Base-by-base conservation (phyloP, 2,888 invertebrate species). In the Phortica magna region DNA sequence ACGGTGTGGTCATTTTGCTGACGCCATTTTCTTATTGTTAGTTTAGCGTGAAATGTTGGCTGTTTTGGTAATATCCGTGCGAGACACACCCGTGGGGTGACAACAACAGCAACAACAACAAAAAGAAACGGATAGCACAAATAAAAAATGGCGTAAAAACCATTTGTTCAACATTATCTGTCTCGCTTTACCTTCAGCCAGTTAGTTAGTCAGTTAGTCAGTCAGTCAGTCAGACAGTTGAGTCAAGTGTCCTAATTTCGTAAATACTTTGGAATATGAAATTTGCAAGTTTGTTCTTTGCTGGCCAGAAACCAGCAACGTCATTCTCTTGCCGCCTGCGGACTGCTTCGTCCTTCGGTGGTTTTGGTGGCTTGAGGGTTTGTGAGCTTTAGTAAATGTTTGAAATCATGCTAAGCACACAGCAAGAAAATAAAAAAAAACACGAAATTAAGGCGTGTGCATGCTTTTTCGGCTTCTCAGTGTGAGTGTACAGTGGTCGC, bases 221-320 rank as follows among this genome's bases (percentile, higher is more conserved):
- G 10, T n/a, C 19, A 68, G 68, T 43, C 68, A 68, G 9, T 10
- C 19, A 43, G 68, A 10, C 68, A 43, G 19, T 17, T 31, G 68
- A 43, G 68, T 41, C 19, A 22, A 68, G 19, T 68, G 68, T 68
- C 68, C 68, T 68, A 68, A 68, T 68, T 68, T 68, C 22, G 17
- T 68, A 68, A 68, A 43, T 68, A 39, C 68, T 68, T 19, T 68
- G 39, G 68, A 43, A 17, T 39, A 68, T 68, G 39, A 43, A 68
- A 68, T 68, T 68, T 68, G 68, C 68, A 68, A 68, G 43, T 68
- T 68, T 68, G 43, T 68, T 43, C 7, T 68, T 43, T 42, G 68
- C 17, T 68, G n/a, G 65, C 65, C 65, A 41, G 9, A 14, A 65
- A 41, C 41, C 42, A 55, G 55, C 55, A 55, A 9, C 55, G 14